Evolutionary conservation across 2,888 invertebrate genomes (phyloP).

Genomic region (Brachylomia viminalis): DNA sequence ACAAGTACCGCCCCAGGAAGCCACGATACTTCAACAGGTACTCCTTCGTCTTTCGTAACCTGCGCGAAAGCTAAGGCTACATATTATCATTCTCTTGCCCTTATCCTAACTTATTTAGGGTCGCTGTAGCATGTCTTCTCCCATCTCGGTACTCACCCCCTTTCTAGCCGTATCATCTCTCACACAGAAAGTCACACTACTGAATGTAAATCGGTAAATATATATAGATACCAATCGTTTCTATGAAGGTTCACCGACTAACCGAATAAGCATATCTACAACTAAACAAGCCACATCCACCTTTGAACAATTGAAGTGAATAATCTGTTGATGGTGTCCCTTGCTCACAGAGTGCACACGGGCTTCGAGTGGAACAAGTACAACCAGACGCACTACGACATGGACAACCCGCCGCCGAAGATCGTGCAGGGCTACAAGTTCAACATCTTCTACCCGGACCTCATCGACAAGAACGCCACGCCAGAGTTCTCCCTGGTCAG

Average conservation of each 20-base stretch:
- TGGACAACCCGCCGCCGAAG: constrained; percentile 99
- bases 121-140: neutral
- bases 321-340: neutral
- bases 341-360: constrained; percentile 93
- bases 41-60: no score
- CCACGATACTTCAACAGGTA: constrained; percentile 98
- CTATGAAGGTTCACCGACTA: neutral
- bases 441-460: constrained; percentile 99
- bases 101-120: neutral
- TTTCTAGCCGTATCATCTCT: neutral
- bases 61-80: neutral
- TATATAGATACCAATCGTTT: neutral
- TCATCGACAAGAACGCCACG: constrained; percentile 97
- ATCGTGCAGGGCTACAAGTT: constrained; percentile 99
- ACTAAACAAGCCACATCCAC: neutral
- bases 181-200: neutral
- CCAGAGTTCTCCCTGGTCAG: constrained; percentile 97
- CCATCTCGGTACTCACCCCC: neutral
- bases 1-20: constrained; percentile 99
- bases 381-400: constrained; percentile 99
- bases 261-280: neutral
- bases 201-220: neutral
- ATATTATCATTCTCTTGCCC: neutral
- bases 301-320: neutral
- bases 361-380: constrained; percentile 99